Base-by-base conservation (phyloP, 2,888 invertebrate species). In the Entomobrya multifasciata region DNA sequence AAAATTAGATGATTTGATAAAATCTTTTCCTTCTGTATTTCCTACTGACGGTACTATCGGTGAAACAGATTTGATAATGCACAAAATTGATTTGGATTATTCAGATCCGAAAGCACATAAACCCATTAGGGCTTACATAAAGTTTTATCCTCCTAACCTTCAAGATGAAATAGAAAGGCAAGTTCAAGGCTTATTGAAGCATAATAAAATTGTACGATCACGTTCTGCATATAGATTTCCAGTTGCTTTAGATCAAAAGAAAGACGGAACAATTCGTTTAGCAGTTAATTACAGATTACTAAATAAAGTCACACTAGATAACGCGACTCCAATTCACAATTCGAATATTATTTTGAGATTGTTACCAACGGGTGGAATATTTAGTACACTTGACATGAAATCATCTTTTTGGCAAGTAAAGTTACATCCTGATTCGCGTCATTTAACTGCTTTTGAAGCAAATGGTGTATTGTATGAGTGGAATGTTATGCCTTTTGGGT, bases 361-460 rank as follows among this genome's bases (percentile, higher is more conserved):
- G 17, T 11, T 65, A 8, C 65, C 65, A 30, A 20, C 20, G 2
- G 65, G 65, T 5, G 65, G 65, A 17, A 65, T 36, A 6, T 65
- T 65, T 22, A 36, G 36, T 4, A 41, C n/a, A 20, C 1, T 65
- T 6, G 65, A 65, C n/a, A 8, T 65, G 5, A 65, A 65, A 17
- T 41, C 36, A 3, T n/a, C 17, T 5, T 85, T 81, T 78, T 88
- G 88, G 88, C 88, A 88, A 57, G 72, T 85, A 6, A 11, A 57
- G n/a, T 52, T 87, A 67, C 84, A 84, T 25, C 13, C 20, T 27
- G 67, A 81, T 0, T 77, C 76, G 20, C 67, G 74, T 27, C 22
- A 6, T 1, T 79, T 88, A 15, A 89, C 91, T 49, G 90, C 89
- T 17, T 90, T 91, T 82, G 70, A 67, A 1, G 87, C 81, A 0